These are phyloP conservation scores for Nixonia krombeini DNA, from an alignment of 1,140 invertebrate species.

Conservation along the genomic window DNA sequence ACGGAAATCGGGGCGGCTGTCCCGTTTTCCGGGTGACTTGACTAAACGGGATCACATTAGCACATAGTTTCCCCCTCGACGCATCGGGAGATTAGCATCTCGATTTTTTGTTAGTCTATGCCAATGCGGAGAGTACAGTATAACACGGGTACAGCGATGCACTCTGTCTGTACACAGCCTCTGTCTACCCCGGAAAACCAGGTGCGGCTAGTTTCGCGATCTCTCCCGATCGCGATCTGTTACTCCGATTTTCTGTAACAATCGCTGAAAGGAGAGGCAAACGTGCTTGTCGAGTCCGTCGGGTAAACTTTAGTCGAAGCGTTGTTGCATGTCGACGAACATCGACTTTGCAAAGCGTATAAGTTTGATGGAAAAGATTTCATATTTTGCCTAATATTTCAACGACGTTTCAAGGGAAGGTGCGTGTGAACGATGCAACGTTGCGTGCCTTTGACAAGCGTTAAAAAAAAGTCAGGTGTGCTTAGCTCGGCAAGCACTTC, in stretches of 20 bases:
- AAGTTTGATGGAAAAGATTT: no score
- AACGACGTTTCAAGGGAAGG: no score
- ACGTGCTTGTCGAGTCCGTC: no score
- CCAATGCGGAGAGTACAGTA: constrained; percentile 19
- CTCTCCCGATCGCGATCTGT: constrained; percentile 33
- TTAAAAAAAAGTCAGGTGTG: no score
- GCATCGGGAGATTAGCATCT: constrained; percentile 68
- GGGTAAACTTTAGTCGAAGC: no score
- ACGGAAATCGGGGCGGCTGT: constrained; percentile 61
- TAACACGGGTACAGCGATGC: not conserved
- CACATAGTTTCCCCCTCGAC: constrained; percentile 64
- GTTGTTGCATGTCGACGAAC: no score
- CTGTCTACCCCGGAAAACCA: constrained; percentile 20
- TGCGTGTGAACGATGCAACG: no score
- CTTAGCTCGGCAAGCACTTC: no score
- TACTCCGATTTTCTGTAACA: constrained; percentile 39
- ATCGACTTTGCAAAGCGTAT: no score
- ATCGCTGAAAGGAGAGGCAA: no score
- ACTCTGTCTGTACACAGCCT: constrained; percentile 5
- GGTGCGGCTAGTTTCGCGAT: constrained; percentile 37
- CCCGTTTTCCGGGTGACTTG: constrained; percentile 72
- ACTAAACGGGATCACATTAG: constrained; percentile 73
- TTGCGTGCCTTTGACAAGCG: no score
- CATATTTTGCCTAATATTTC: no score
- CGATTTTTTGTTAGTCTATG: constrained; percentile 49